These are phyloP conservation scores for Botrylloides violaceus DNA, from an alignment of 23 tunicate species.

Conservation along the genomic window DNA sequence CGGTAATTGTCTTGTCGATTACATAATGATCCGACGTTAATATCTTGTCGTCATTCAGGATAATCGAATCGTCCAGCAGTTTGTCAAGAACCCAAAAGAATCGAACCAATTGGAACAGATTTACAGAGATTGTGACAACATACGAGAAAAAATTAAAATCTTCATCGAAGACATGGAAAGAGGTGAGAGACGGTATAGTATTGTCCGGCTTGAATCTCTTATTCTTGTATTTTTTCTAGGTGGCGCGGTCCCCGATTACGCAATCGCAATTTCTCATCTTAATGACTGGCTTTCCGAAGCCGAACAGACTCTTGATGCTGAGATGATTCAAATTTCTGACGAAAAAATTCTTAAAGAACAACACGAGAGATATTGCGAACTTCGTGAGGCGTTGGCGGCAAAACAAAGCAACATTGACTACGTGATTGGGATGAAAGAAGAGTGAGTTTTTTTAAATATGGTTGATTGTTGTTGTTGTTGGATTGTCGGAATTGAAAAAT, in stretches of 20 bases:
- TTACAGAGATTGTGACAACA: constrained; percentile 6
- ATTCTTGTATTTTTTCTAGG: not conserved
- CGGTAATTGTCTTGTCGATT: not conserved
- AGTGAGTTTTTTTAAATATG: too few species aligned
- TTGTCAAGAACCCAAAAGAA: not conserved
- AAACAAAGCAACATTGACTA: constrained; percentile 24
- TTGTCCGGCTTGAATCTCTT: too few species aligned
- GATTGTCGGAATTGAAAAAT: too few species aligned
- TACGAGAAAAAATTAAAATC: not conserved
- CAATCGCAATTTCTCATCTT: constrained; percentile 1
- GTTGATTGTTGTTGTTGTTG: too few species aligned
- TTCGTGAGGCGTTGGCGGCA: constrained; percentile 19
- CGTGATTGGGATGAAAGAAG: constrained; percentile 3
- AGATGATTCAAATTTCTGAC: constrained; percentile 20
- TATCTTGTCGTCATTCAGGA: too few species aligned
- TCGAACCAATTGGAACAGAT: not conserved
- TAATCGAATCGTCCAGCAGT: constrained; percentile 12
- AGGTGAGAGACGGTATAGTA: not conserved
- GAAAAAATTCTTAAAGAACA: constrained; percentile 18
- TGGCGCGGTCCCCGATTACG: constrained; percentile 4
- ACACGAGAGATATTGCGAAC: constrained; percentile 15
- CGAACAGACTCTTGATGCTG: constrained; percentile 20
- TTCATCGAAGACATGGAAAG: not conserved
- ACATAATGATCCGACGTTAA: too few species aligned
- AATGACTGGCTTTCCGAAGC: constrained; percentile 20